Percentiles rank a stretch among this genome's conserved stretches.
Evolutionary conservation across 2,888 invertebrate genomes (phyloP).

Genomic region (Diarsia mendica): DNA sequence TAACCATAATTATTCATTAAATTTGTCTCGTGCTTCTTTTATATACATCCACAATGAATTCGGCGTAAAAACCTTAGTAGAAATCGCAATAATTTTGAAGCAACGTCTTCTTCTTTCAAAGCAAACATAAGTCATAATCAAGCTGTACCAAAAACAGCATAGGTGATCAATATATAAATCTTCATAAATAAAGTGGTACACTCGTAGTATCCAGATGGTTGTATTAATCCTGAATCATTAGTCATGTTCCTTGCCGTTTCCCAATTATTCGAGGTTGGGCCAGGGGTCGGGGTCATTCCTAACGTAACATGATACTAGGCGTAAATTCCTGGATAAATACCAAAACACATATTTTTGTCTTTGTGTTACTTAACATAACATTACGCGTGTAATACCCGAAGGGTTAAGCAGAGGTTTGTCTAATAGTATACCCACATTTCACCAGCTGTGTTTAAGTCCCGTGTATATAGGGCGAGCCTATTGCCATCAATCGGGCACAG

Average conservation of each 20-base stretch:
- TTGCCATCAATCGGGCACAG: too few species aligned
- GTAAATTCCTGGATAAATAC: conserved; percentile 58
- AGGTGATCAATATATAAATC: conserved; percentile 44
- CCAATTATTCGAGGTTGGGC: conserved; percentile 60
- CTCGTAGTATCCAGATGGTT: conserved; percentile 47
- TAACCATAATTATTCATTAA: too few species aligned
- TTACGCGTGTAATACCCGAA: too few species aligned
- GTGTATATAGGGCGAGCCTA: too few species aligned
- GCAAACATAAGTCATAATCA: conserved; percentile 12
- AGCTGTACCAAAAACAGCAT: neutral
- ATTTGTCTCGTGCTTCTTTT: neutral
- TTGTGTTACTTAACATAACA: neutral
- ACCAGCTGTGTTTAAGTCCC: too few species aligned
- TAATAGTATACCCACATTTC: too few species aligned
- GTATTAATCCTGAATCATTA: conserved; percentile 60
- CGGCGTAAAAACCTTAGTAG: neutral
- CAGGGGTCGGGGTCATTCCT: conserved; percentile 49
- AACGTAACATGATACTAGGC: conserved; percentile 53
- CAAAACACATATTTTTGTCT: conserved; percentile 2
- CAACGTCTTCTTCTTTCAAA: conserved; percentile 11
- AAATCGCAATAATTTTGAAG: neutral
- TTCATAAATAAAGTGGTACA: conserved; percentile 31
- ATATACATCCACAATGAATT: neutral
- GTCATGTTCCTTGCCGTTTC: conserved; percentile 57
- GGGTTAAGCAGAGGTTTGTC: too few species aligned